Evolutionary conservation across 2,113 vertebrate genomes (phyloP).

Genomic region (Hippocampus guttulatus): DNA sequence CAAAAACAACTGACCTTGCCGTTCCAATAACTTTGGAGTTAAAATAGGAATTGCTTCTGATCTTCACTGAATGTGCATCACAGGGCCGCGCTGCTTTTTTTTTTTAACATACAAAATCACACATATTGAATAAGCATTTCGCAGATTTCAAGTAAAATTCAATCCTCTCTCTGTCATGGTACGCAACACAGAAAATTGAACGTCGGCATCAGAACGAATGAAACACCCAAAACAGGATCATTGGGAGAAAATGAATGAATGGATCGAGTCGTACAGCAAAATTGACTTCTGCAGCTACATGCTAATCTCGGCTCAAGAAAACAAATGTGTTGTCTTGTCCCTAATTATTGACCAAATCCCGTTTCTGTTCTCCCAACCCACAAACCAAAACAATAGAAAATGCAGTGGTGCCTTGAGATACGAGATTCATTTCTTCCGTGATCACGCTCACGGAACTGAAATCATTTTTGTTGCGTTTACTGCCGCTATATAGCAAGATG

Average conservation of each 20-base stretch:
- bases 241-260: neutral
- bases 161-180: slow-evolving; percentile 1
- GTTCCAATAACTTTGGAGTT: too few relatives aligned
- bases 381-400: neutral
- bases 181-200: slow-evolving; percentile 49
- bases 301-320: neutral
- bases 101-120: neutral
- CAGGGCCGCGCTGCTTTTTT: neutral
- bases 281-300: neutral
- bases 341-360: neutral
- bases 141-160: slow-evolving; percentile 18
- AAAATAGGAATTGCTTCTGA: neutral
- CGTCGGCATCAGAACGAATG: slow-evolving; percentile 41
- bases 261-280: neutral
- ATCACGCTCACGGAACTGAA: neutral
- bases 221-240: neutral
- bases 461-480: too few relatives aligned
- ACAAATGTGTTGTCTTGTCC: neutral
- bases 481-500: too few relatives aligned
- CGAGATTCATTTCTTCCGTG: neutral
- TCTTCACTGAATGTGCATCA: neutral
- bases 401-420: neutral
- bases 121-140: slow-evolving; percentile 20
- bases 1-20: too few relatives aligned
- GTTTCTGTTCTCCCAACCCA: neutral